Conservation (phyloP, 2,797 vertebrate species). For the Macropus fuliginosus region DNA sequence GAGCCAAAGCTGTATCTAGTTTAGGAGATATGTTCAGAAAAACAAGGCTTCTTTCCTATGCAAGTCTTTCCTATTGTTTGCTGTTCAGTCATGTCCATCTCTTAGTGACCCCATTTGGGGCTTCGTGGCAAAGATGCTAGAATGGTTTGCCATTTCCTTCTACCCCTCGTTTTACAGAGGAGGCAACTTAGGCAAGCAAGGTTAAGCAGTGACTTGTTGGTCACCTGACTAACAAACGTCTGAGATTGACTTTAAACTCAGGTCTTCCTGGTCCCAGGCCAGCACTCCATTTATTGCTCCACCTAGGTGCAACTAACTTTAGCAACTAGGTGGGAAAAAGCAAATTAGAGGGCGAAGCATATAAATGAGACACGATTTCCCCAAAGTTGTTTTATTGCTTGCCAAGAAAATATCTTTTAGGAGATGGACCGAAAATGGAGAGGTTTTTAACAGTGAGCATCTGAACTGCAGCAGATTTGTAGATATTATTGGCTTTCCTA, state of each 20-base stretch:
- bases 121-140: background rate
- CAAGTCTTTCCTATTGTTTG: background rate
- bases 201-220: background rate
- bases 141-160: background rate
- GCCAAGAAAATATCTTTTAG: constrained; percentile 72
- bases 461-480: constrained; percentile 79
- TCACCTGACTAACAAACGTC: background rate
- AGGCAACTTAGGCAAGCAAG: background rate
- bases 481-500: constrained; percentile 79
- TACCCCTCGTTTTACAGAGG: background rate
- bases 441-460: constrained; percentile 73
- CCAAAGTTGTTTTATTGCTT: constrained; percentile 80
- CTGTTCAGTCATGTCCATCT: background rate
- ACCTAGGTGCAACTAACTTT: constrained; percentile 18
- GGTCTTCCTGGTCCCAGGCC: background rate
- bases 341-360: constrained; percentile 74
- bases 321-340: constrained; percentile 38
- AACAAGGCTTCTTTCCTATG: background rate
- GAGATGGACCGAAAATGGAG: constrained; percentile 77
- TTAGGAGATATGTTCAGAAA: constrained; percentile 68
- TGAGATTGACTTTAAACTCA: background rate
- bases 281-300: background rate
- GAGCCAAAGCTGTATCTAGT: constrained; percentile 77
- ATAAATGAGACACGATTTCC: constrained; percentile 79
- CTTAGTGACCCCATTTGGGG: background rate